Conservation (phyloP, 23 tunicate species). For the Oikopleura vanhoeffeni region DNA sequence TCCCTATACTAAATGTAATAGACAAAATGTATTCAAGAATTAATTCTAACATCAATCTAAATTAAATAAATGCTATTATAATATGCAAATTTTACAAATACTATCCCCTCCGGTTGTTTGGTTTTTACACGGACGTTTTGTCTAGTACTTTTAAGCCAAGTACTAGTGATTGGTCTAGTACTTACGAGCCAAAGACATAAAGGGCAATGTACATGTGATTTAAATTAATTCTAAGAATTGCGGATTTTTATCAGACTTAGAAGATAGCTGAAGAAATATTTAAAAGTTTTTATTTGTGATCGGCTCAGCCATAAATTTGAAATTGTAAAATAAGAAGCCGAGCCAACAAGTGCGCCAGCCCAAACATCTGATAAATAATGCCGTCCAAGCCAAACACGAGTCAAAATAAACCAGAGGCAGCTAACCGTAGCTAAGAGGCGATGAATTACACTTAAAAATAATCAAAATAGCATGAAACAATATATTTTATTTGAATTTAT, state of each 20-base stretch:
- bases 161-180: too few species aligned
- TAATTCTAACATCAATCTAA: too few species aligned
- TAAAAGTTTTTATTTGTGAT: not conserved
- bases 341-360: not conserved
- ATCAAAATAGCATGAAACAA: too few species aligned
- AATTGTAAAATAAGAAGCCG: not conserved
- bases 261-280: not conserved
- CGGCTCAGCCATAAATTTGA: not conserved
- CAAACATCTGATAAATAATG: not conserved
- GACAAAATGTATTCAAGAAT: too few species aligned
- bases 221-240: not conserved
- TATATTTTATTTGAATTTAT: too few species aligned
- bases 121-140: too few species aligned
- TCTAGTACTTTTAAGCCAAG: too few species aligned
- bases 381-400: constrained; percentile 12
- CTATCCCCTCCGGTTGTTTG: too few species aligned
- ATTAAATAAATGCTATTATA: not conserved
- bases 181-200: too few species aligned
- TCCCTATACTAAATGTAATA: too few species aligned
- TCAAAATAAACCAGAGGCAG: not conserved
- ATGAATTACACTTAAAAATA: not conserved
- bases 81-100: too few species aligned
- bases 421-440: not conserved
- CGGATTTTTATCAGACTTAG: not conserved
- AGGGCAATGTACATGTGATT: too few species aligned